Base-by-base conservation (phyloP, 2,888 invertebrate genomes). In the Yponomeuta cagnagella region DNA sequence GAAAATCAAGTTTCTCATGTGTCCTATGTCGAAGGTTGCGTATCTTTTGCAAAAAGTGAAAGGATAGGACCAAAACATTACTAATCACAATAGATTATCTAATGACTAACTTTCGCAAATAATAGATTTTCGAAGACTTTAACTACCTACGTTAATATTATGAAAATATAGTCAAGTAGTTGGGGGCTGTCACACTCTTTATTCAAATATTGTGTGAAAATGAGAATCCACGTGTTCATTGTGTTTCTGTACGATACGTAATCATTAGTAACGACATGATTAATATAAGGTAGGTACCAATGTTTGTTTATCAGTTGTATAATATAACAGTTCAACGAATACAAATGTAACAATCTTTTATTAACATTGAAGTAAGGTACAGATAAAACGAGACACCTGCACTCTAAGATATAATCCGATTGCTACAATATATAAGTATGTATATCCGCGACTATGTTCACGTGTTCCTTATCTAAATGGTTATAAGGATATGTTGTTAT, bases 1-100 rank as follows among this genome's bases (percentile, higher is more conserved):
- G 64, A 64, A 30, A 23, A 64, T 30, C 30, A 30, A 67, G 70
- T 58, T 52, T 58, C 70, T 15, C 52, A 15, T 12, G 52, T 12
- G 12, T 43, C 43, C 9, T 43, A 43, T 23, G 23, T 70, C 6
- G 63, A 71, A 67, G 70, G 48, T 31, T 37, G n/a, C 63, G 67
- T 68, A 58, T 58, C 6, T 58, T 58, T 58, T 58, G 52, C 52
- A 15, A 58, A 58, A 43, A 43, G 8, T 43, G 0, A 43, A 43
- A 43, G 43, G 5, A 12, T 58, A 15, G 2, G 52, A 58, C 52
- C 12, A 58, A 58, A 58, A 15, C 15, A 58, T 58, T 15, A 0
- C 12, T 4, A 58, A 58, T 12, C 52, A 58, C 52, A 58, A 58
- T 58, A 33, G 52, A 12, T 69, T 23, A 23, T 23, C 4, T n/a